These are phyloP conservation scores for Calidris pugnax DNA, from an alignment of 2,113 vertebrate genomes.

Conservation along the genomic window DNA sequence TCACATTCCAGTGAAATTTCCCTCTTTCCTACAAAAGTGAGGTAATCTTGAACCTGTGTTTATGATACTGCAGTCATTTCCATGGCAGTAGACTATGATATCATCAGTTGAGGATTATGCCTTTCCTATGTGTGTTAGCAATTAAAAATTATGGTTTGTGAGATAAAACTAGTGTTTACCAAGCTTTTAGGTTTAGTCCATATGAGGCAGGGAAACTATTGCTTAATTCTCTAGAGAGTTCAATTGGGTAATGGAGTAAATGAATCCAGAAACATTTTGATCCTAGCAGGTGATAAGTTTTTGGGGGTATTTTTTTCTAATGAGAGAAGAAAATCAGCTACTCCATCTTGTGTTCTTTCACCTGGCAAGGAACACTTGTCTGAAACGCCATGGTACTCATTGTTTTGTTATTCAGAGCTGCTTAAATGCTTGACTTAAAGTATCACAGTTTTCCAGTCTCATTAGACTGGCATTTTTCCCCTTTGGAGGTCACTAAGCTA, in stretches of 20 bases:
- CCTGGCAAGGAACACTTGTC: background rate
- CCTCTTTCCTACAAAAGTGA: slow-evolving; percentile 58
- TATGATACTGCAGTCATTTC: slow-evolving; percentile 66
- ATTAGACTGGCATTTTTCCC: background rate
- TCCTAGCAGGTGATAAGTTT: slow-evolving; percentile 41
- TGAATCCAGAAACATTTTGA: slow-evolving; percentile 65
- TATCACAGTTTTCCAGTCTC: slow-evolving; percentile 2
- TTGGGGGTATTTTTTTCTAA: slow-evolving; percentile 12
- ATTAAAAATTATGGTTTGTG: slow-evolving; percentile 70
- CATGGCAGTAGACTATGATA: slow-evolving; percentile 75
- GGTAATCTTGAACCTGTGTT: slow-evolving; percentile 67
- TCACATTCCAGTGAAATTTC: slow-evolving; percentile 43
- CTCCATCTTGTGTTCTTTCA: background rate
- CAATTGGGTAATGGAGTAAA: slow-evolving; percentile 66
- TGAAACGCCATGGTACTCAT: background rate
- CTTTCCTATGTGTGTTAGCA: slow-evolving; percentile 61
- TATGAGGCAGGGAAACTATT: slow-evolving; percentile 66
- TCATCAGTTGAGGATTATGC: slow-evolving; percentile 64
- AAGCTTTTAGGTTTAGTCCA: slow-evolving; percentile 59
- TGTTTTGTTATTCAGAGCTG: background rate
- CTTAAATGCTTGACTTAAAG: slow-evolving; percentile 15
- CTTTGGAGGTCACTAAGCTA: slow-evolving; percentile 32
- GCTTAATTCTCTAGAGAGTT: slow-evolving; percentile 67
- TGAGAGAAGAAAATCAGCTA: slow-evolving; percentile 7
- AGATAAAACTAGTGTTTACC: slow-evolving; percentile 66